phyloP scores from a whole-genome alignment of 2,797 vertebrate genomes.

The Coracias cyanogaster region DNA sequence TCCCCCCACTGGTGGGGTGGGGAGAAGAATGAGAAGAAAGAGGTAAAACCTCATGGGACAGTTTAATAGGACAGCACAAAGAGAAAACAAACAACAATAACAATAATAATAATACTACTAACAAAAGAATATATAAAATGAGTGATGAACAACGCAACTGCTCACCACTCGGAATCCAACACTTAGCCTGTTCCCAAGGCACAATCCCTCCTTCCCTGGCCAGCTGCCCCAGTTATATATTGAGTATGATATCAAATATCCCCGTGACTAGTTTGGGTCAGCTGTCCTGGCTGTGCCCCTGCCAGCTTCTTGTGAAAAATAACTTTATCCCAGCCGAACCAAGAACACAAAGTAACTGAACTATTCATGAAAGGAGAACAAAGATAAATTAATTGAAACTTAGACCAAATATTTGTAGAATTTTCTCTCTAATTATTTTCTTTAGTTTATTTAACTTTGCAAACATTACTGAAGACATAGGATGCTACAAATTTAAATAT shows the following conservation, averaged over 20 bases:
- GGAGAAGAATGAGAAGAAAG: neutral
- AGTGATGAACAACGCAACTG: neutral
- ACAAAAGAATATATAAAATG: neutral
- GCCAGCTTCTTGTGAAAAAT: neutral
- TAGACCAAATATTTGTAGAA: neutral
- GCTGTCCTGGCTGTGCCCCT: neutral
- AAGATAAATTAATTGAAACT: neutral
- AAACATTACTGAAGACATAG: neutral
- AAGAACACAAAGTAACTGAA: neutral
- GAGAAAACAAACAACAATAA: neutral
- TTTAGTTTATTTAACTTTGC: neutral
- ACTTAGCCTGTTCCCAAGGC: neutral
- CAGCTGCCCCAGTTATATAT: neutral
- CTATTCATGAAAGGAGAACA: neutral
- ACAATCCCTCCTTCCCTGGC: neutral
- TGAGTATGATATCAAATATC: neutral
- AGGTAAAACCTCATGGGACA: neutral
- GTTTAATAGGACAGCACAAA: neutral
- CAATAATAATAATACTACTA: neutral
- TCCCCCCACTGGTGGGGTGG: neutral
- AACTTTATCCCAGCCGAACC: neutral
- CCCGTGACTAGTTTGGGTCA: neutral
- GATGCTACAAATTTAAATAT: neutral
- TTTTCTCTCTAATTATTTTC: neutral
- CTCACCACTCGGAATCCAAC: neutral